Evolutionary conservation across 2,113 vertebrate species (phyloP), one percentile per base, ranked within the genome.

Genomic region (human (Homo sapiens)): DNA sequence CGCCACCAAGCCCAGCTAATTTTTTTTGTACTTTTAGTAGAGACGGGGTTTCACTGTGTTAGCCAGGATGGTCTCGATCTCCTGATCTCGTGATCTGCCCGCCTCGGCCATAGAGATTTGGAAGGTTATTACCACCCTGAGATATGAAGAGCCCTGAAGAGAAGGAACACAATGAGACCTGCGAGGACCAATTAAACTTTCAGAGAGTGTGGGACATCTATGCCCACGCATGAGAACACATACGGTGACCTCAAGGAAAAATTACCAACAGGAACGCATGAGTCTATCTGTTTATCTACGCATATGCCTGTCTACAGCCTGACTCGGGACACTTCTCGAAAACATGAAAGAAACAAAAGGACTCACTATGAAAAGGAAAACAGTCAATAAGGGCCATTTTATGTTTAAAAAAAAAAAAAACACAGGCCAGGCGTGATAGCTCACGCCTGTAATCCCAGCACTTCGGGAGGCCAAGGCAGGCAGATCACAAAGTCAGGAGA

Each of bases 1-100:
- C 10, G 2, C 59, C 59, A 10, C 25, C 59, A 12, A 4, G 0
- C 59, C 59, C 0, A 0, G 59, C 10, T 27, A 27, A 27, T 12
- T 12, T 27, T 61, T 61, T 61, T 61, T 27, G 2, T 12, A 61
- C 27, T 61, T 61, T 61, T 61, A 61, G 25, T 27, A 61, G 25
- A 61, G 10, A 61, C 0, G 1, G 59, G 4, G 25, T 27, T 27
- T 61, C 25, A 61, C 59, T 25, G 2, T 59, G 57, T 59, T 59
- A 10, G 23, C 57, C 23, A 59, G 23, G 57, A 9, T 59, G 57
- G 57, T 59, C 57, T 59, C 57, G 0, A 59, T 25, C 23, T 59
- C 57, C 57, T 59, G 57, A 59, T 3, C 57, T 59, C 23, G 22
- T 9, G 23, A 25, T 59, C 57, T 2, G 9, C 3, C 57, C 8